Evolutionary conservation across 2,888 invertebrate genomes (phyloP).

Genomic region (Calliopum simillimum): DNA sequence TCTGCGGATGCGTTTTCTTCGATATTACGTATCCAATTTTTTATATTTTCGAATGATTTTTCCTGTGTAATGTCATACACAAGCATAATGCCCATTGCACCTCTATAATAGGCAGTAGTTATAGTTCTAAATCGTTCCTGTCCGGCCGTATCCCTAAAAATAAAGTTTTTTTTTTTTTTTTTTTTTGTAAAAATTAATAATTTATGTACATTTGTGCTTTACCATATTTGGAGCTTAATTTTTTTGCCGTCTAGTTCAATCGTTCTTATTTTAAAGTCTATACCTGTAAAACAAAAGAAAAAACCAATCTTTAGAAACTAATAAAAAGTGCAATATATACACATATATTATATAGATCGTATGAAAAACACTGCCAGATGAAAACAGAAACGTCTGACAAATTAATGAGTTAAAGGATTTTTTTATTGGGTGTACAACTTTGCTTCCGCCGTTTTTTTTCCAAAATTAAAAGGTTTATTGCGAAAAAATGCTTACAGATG

Average conservation of each 20-base stretch:
- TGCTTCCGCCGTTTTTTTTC: too few relatives aligned
- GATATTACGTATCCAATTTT: constrained; percentile 99
- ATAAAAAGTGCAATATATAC: too few relatives aligned
- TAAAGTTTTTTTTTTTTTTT: background rate
- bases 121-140: constrained; percentile 99
- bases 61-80: constrained; percentile 99
- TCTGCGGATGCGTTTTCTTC: constrained; percentile 99
- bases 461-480: too few relatives aligned
- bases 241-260: constrained; percentile 98
- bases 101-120: constrained; percentile 99
- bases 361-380: too few relatives aligned
- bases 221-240: constrained; percentile 99
- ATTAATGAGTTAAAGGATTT: too few relatives aligned
- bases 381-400: too few relatives aligned
- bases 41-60: constrained; percentile 98
- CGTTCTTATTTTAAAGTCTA: constrained; percentile 99
- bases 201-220: constrained; percentile 61
- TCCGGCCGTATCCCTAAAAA: constrained; percentile 95
- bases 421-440: too few relatives aligned
- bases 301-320: constrained; percentile 22
- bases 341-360: too few relatives aligned
- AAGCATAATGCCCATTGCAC: constrained; percentile 99
- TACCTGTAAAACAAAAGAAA: constrained; percentile 82
- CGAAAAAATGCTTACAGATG: too few relatives aligned
- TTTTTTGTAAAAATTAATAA: background rate